Evolutionary conservation across 2,797 vertebrate genomes (phyloP), one percentile per base, ranked within the genome.

Genomic region (Bryconaethiops microstoma): DNA sequence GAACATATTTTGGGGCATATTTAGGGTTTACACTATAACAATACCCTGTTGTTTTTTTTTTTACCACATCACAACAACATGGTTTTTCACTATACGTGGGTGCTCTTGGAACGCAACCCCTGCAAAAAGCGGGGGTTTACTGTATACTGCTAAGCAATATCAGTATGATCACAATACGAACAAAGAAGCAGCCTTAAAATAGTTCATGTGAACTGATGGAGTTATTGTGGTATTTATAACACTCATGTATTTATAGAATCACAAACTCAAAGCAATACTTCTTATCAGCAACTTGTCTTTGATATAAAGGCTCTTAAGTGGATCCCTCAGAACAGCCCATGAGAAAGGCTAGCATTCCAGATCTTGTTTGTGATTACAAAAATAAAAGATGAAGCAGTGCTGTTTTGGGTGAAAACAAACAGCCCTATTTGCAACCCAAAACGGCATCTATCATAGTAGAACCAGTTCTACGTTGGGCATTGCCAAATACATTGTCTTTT

Each of bases 361-460:
- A 64, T 17, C 39, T 16, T 29, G 67, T 45, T 77, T 70, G 35
- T 71, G 75, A 65, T 78, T 71, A 75, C 75, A 52, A 69, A 78
- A 79, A 78, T 74, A 70, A 75, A 57, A 74, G 62, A 35, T 70
- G 64, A 10, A 23, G 39, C 57, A 48, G 8, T 77, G 13, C 72
- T 87, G 83, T 88, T 77, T 85, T 79, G 75, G 81, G 79, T 86
- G 86, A 29, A 78, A 83, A 89, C 81, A 79, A 52, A 21, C 71
- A 74, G 75, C n/a, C 48, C 19, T 23, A 52, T 57, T 74, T 14
- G 21, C 78, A 63, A 55, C 65, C 62, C 74, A 81, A 29, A 62
- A 13, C 50, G 45, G 69, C 78, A 86, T 50, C 62, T 13, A 6
- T 64, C 23, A 74, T 45, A n/a, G 25, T 17, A 14, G 55, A 62